Evolutionary conservation across 2,113 vertebrate species (phyloP).

Genomic region (Conger conger): DNA sequence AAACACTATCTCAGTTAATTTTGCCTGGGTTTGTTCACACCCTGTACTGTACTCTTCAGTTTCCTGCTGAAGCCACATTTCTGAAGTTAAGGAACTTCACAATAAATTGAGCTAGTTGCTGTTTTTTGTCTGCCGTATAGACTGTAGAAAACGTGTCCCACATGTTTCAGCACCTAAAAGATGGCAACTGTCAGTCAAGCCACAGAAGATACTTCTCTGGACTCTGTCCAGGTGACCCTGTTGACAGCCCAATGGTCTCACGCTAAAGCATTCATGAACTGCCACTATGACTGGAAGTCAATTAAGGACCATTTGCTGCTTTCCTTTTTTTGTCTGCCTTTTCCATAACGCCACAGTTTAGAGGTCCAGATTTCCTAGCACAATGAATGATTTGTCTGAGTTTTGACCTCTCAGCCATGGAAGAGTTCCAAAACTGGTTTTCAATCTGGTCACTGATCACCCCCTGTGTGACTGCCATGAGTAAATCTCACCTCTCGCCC

Average conservation of each 20-base stretch:
- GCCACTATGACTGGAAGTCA: neutral
- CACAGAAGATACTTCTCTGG: neutral
- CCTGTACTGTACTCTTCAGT: neutral
- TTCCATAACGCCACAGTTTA: neutral
- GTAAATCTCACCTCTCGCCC: neutral
- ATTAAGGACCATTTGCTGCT: neutral
- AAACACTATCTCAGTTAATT: neutral
- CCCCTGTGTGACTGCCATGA: no score
- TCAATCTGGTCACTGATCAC: neutral
- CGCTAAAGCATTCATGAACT: neutral
- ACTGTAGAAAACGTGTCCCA: neutral
- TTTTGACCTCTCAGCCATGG: neutral
- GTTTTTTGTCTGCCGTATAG: neutral
- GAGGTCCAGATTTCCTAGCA: neutral
- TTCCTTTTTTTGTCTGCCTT: neutral
- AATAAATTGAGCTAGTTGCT: neutral
- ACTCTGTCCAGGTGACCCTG: neutral
- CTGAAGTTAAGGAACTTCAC: neutral
- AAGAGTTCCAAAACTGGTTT: neutral
- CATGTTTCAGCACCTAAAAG: neutral
- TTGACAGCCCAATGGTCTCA: neutral
- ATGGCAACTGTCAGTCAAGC: neutral
- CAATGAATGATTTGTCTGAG: neutral
- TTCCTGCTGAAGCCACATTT: constrained; percentile 11
- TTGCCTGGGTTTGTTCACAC: no score